Percentiles rank a stretch among this genome's conserved stretches.
These are phyloP conservation scores for Cataglyphis livida DNA, from an alignment of 2,888 invertebrate species.

Conservation along the genomic window DNA sequence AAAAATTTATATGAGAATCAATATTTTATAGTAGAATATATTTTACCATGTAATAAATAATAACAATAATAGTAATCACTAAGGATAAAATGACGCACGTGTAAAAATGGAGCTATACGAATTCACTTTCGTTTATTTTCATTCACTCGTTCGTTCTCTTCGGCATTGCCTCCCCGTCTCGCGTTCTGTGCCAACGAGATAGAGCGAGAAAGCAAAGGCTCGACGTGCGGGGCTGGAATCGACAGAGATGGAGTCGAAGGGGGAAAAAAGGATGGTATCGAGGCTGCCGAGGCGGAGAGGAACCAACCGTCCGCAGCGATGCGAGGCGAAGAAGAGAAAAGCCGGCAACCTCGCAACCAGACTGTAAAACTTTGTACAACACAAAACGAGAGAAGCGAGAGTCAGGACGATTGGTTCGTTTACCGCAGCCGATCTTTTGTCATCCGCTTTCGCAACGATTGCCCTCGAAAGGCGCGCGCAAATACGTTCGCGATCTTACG, in stretches of 20 bases:
- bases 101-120: slow-evolving; percentile 58
- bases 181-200: slow-evolving; percentile 38
- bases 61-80: slow-evolving; percentile 23
- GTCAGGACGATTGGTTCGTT: slow-evolving; percentile 68
- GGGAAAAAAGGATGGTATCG: slow-evolving; percentile 43
- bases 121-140: slow-evolving; percentile 73
- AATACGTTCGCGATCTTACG: background rate
- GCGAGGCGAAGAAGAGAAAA: slow-evolving; percentile 69
- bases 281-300: slow-evolving; percentile 34
- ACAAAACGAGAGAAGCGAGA: slow-evolving; percentile 73
- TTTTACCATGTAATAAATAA: slow-evolving; percentile 51
- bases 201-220: slow-evolving; percentile 45
- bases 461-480: slow-evolving; percentile 1
- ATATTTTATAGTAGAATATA: slow-evolving; percentile 36
- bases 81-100: slow-evolving; percentile 33
- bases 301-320: slow-evolving; percentile 54
- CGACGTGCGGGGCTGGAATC: slow-evolving; percentile 59
- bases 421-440: slow-evolving; percentile 63
- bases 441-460: slow-evolving; percentile 58
- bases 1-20: background rate
- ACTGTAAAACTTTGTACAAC: slow-evolving; percentile 80
- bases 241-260: slow-evolving; percentile 60
- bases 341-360: slow-evolving; percentile 81
- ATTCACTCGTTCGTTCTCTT: slow-evolving; percentile 54
- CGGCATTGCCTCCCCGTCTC: slow-evolving; percentile 28